phyloP scores from a whole-genome alignment of 2,797 vertebrate species.

The Aselliscus stoliczkanus region DNA sequence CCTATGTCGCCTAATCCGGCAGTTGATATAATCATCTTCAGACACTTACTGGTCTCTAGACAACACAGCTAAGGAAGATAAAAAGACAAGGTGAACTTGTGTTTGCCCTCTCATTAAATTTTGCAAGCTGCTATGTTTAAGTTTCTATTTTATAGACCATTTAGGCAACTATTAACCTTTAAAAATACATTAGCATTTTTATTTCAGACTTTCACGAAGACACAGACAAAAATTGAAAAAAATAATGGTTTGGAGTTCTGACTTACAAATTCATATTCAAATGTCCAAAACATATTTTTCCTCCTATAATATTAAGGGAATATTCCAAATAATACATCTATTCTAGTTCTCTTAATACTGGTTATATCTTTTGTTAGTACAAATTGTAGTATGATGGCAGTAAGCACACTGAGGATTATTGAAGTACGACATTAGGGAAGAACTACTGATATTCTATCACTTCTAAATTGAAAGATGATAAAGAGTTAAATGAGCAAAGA shows the following conservation, averaged over 20 bases:
- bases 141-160: slow-evolving; percentile 59
- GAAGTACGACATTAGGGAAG: slow-evolving; percentile 55
- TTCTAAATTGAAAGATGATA: slow-evolving; percentile 67
- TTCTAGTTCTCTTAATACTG: not conserved
- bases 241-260: not conserved
- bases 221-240: not conserved
- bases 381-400: not conserved
- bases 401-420: not conserved
- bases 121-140: slow-evolving; percentile 56
- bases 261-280: not conserved
- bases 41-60: slow-evolving; percentile 36
- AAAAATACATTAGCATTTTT: slow-evolving; percentile 66
- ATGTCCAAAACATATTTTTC: slow-evolving; percentile 7
- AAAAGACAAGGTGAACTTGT: slow-evolving; percentile 60
- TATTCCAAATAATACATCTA: not conserved
- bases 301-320: not conserved
- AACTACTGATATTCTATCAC: slow-evolving; percentile 49
- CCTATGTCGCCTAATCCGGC: slow-evolving; percentile 41
- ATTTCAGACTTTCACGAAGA: slow-evolving; percentile 49
- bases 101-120: slow-evolving; percentile 58
- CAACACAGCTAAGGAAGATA: slow-evolving; percentile 31
- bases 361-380: not conserved
- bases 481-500: slow-evolving; percentile 59
- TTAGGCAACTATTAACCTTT: slow-evolving; percentile 73
- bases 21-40: slow-evolving; percentile 59